Evolutionary conservation across 1,140 invertebrate genomes (phyloP), one percentile per base, ranked within the genome.

Genomic region (Drosophila tani): DNA sequence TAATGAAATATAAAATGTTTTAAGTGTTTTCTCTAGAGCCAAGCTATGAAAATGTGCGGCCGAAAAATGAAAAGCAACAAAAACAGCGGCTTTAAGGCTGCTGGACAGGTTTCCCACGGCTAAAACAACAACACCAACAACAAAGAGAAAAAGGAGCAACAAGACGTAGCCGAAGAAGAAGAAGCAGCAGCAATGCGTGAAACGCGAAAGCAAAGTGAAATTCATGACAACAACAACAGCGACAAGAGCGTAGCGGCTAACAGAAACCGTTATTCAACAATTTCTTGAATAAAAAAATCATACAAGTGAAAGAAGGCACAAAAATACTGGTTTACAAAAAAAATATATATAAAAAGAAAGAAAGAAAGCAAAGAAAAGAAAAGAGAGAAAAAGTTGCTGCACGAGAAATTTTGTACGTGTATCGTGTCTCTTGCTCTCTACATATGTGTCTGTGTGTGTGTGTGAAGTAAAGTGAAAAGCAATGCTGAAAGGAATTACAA

Each of bases 161-260:
- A 63, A 60, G 62, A 63, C 63, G 57, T 32, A 60, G 17, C 29
- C 57, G 57, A 45, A 45, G 57, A 70, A 63, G 59, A 65, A 69
- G 69, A 73, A 77, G 58, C 73, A 75, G 50, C 74, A 79, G 59
- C 60, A 79, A 73, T 78, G 76, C 68, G 67, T 60, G 59, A 78
- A 58, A 58, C 81, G 76, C 79, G 82, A 90, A 90, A 86, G 83
- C 85, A 91, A 91, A 90, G 85, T 90, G 85, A 90, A 90, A 90
- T 90, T 90, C 81, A 84, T 75, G 82, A 79, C 58, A 75, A 64
- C 68, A 81, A 66, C 68, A 75, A 65, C 53, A 73, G 66, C 43
- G 49, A 70, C 41, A 47, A 53, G 24, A 70, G 49, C 67, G 47
- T 59, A 74, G 70, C 70, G 70, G 70, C 70, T 74, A 77, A 74